These are phyloP conservation scores for Nansenia antarctica DNA, from an alignment of 2,113 vertebrate genomes.

Conservation along the genomic window DNA sequence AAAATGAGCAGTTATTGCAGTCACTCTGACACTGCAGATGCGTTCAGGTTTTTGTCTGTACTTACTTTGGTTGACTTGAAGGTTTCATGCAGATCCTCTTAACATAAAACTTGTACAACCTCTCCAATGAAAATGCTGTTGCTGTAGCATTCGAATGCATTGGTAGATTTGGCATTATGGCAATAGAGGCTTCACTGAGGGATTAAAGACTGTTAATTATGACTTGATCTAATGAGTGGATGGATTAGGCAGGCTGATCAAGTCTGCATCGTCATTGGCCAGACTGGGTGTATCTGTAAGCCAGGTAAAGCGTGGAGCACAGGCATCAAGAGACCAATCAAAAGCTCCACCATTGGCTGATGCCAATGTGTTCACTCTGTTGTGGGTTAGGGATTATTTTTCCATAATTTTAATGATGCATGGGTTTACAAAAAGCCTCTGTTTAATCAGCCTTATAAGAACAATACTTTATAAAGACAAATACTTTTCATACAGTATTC, in stretches of 20 bases:
- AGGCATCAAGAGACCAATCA: background rate
- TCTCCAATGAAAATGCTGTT: background rate
- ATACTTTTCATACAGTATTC: no score
- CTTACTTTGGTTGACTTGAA: background rate
- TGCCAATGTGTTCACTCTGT: background rate
- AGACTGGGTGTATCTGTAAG: background rate
- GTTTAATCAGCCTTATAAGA: no score
- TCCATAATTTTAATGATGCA: no score
- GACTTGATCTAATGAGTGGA: slow-evolving; percentile 2
- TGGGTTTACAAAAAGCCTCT: no score
- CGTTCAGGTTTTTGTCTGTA: background rate
- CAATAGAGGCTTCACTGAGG: no score
- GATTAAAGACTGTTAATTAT: background rate
- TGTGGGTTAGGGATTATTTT: no score
- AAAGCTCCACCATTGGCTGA: background rate
- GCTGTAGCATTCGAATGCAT: background rate
- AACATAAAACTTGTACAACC: no score
- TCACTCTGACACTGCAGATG: background rate
- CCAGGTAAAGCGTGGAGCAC: background rate
- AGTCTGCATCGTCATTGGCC: background rate
- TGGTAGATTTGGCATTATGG: background rate
- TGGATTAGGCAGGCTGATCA: background rate
- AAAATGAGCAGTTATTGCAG: no score
- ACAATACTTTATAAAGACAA: no score
- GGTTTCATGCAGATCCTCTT: background rate